Base-by-base conservation (phyloP, 2,113 vertebrate species). In the Glareola pratincola region DNA sequence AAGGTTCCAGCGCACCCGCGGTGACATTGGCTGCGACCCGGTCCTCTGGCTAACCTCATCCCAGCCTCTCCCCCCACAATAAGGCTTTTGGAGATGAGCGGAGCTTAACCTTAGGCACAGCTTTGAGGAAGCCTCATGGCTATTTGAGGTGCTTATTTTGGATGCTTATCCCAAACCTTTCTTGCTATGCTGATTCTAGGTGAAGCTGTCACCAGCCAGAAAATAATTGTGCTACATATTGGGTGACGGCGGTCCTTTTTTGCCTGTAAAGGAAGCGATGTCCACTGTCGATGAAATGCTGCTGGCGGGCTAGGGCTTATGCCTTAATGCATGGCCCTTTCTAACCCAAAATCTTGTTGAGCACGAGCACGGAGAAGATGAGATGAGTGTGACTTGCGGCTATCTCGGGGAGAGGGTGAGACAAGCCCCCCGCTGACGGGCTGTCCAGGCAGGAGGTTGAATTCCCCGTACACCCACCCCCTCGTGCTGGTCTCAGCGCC, bases 381-480 rank as follows among this genome's bases (percentile, higher is more conserved):
- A 51, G 17, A 53, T 1, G 1, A 51, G 54, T 67, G 19, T 6
- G 53, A 32, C 60, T 60, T 47, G 34, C 16, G 19, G 10, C 45
- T 66, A 0, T 39, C 13, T 62, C 47, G 22, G 15, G 17, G 20
- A n/a, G 74, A 6, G 27, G 37, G 39, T 27, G 34, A 30, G 54
- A 54, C 1, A 17, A 67, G 27, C 39, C 54, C 14, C n/a, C n/a
- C 54, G 39, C 20, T 1, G 1, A 47, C 1, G 6, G 36, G 45
- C 12, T 81, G n/a, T 30, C 6, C 6, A 41, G 26, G n/a, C 14
- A 74, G 34, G 13, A 24, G 30, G 2, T 60, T 74, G 54, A 60
- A 48, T 54, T 34, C 8, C n/a, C 24, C 1, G 0, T n/a, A 15
- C 5, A 4, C 47, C 2, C 5, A 5, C 9, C 24, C 54, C 30